phyloP scores from a whole-genome alignment of 2,888 invertebrate species.

The Drosophila putrida region DNA sequence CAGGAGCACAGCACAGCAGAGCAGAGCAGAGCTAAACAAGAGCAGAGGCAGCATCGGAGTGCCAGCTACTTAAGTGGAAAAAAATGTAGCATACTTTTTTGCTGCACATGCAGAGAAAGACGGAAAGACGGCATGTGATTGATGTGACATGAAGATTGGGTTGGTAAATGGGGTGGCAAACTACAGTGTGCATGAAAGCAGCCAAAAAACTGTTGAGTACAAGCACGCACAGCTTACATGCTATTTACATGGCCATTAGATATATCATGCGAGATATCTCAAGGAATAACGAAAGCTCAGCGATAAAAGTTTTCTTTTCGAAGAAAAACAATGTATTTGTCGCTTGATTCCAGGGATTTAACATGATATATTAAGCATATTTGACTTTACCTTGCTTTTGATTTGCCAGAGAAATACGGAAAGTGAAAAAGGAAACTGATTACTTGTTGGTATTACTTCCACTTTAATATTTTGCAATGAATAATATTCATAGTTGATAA shows the following conservation, averaged over 20 bases:
- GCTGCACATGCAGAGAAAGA: slow-evolving; percentile 65
- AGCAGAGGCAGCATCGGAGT: slow-evolving; percentile 10
- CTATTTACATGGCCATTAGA: slow-evolving; percentile 66
- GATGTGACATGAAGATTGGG: slow-evolving; percentile 53
- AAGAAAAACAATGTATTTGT: slow-evolving; percentile 34
- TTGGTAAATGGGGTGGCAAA: neutral
- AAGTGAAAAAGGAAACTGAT: neutral
- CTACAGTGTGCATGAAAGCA: slow-evolving; percentile 1
- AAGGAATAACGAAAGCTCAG: slow-evolving; percentile 32
- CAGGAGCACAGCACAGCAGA: neutral
- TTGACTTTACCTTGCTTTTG: slow-evolving; percentile 14
- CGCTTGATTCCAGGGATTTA: slow-evolving; percentile 26
- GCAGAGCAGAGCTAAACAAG: too few species aligned
- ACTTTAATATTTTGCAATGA: neutral
- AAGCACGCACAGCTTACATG: slow-evolving; percentile 40
- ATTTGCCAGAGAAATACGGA: neutral
- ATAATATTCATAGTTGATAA: too few species aligned
- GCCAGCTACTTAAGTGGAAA: slow-evolving; percentile 61
- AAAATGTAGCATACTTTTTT: slow-evolving; percentile 70
- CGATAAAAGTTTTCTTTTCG: slow-evolving; percentile 39
- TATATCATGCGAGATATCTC: slow-evolving; percentile 49
- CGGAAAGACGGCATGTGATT: slow-evolving; percentile 66
- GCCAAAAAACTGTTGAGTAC: slow-evolving; percentile 13
- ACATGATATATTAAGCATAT: slow-evolving; percentile 38
- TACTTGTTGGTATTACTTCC: neutral